Evolutionary conservation across 2,888 invertebrate genomes (phyloP).

Genomic region (Sphecodes monilicornis): DNA sequence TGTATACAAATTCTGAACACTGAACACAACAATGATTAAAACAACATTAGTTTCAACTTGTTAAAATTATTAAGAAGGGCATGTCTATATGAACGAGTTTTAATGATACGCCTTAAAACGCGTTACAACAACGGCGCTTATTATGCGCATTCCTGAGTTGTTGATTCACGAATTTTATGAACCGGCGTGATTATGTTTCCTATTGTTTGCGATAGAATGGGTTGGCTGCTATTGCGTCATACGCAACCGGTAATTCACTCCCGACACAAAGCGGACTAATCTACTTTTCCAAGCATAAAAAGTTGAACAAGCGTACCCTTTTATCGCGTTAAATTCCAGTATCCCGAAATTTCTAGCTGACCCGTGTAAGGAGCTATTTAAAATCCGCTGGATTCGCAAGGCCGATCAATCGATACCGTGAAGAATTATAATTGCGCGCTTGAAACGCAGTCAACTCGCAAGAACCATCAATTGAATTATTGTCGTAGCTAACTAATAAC

Average conservation of each 20-base stretch:
- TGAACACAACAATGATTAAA: not conserved
- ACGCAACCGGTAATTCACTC: not conserved
- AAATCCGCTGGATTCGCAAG: not conserved
- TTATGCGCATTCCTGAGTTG: not conserved
- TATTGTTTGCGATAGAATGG: not conserved
- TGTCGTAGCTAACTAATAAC: not conserved
- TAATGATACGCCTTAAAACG: not conserved
- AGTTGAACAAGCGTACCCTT: not conserved
- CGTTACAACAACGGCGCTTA: not conserved
- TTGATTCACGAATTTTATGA: not conserved
- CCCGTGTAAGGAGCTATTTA: not conserved
- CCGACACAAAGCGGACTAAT: not conserved
- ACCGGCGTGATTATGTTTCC: not conserved
- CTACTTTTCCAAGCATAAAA: not conserved
- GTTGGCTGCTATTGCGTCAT: not conserved
- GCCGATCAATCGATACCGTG: not conserved
- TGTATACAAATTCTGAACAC: not conserved
- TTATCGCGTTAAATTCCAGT: not conserved
- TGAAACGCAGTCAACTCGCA: not conserved
- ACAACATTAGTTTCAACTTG: not conserved
- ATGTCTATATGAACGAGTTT: not conserved
- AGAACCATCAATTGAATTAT: conserved; percentile 12
- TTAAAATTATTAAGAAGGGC: not conserved
- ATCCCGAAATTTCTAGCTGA: not conserved
- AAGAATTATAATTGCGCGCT: not conserved